phyloP scores from a whole-genome alignment of 2,888 invertebrate species.

The Lomographa bimaculata region DNA sequence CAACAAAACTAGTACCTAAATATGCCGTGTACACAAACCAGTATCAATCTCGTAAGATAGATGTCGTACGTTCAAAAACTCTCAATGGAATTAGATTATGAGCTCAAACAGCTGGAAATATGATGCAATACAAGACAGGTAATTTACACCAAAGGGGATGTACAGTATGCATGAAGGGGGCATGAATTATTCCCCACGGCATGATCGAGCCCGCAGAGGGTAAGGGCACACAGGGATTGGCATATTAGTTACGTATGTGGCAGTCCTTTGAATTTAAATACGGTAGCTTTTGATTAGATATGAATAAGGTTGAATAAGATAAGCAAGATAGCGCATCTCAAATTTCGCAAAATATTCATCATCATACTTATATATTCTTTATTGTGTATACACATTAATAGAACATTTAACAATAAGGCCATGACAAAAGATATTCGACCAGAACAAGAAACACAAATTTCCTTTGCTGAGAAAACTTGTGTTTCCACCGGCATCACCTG shows the following conservation, averaged over 20 bases:
- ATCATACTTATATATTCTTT: too few species aligned
- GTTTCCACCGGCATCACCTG: too few species aligned
- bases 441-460: too few species aligned
- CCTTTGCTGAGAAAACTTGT: too few species aligned
- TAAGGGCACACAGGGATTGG: conserved; percentile 5
- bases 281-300: conserved; percentile 2
- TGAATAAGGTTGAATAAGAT: neutral
- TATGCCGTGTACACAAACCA: too few species aligned
- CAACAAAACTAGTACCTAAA: too few species aligned
- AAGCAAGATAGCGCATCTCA: too few species aligned
- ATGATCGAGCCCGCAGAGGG: conserved; percentile 2
- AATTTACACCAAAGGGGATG: conserved; percentile 5
- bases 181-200: conserved; percentile 17
- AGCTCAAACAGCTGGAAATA: conserved; percentile 5
- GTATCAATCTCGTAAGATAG: too few species aligned
- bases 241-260: conserved; percentile 5
- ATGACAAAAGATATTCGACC: too few species aligned
- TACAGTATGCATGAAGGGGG: conserved; percentile 10
- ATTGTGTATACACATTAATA: too few species aligned
- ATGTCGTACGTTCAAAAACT: neutral
- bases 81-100: conserved; percentile 1
- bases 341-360: too few species aligned
- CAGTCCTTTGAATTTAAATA: conserved; percentile 2
- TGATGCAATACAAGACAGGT: neutral
- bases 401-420: too few species aligned